A percentile compares a stretch with the other conserved stretches of the same genome.
phyloP scores from a whole-genome alignment of 2,888 invertebrate genomes.

The Mantis religiosa region DNA sequence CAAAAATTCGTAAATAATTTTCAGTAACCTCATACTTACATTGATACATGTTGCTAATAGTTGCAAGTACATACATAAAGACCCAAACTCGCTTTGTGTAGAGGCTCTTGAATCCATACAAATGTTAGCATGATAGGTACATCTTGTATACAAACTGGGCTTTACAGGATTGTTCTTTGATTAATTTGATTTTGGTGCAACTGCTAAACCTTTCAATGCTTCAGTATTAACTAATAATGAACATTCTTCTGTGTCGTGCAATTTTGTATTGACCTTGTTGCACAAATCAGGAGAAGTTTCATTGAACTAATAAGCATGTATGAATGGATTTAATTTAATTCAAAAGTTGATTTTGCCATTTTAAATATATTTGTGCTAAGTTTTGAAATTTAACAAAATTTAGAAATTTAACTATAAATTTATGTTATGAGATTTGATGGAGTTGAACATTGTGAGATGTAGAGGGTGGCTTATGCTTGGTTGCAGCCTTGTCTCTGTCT shows the following conservation, averaged over 20 bases:
- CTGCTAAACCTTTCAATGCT: background rate
- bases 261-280: too few species aligned
- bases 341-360: background rate
- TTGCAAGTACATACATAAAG: too few species aligned
- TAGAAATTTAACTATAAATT: background rate
- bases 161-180: too few species aligned
- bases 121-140: too few species aligned
- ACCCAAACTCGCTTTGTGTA: too few species aligned
- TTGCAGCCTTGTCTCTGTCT: slow-evolving; percentile 23
- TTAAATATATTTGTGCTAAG: background rate
- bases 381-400: background rate
- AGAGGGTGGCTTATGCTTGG: slow-evolving; percentile 12
- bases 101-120: too few species aligned
- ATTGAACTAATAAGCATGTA: too few species aligned
- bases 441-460: slow-evolving; percentile 14
- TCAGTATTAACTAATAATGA: background rate
- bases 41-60: too few species aligned
- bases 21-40: too few species aligned
- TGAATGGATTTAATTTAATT: background rate
- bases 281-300: too few species aligned
- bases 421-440: background rate
- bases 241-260: background rate
- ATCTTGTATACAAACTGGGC: too few species aligned
- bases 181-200: background rate
- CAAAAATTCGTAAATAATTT: too few species aligned